A percentile compares a stretch with the other conserved stretches of the same genome.
Evolutionary conservation across 64 coral and sea anemone species (phyloP).

Genomic region (Dendronephthya gigantea): DNA sequence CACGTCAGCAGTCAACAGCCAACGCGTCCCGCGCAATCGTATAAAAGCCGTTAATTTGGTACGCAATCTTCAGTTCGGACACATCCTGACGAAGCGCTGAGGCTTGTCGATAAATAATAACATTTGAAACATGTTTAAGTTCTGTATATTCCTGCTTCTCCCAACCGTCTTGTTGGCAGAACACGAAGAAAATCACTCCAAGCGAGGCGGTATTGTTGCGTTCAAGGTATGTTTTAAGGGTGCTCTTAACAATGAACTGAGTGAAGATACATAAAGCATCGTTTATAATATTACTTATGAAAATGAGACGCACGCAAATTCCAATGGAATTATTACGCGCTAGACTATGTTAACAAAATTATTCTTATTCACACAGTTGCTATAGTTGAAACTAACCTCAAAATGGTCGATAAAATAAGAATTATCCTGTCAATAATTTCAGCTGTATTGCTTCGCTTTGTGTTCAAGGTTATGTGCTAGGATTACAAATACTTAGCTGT

Average conservation of each 20-base stretch:
- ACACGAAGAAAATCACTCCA: not conserved
- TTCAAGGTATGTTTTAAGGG: not conserved
- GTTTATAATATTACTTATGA: too few species aligned
- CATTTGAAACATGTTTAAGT: not conserved
- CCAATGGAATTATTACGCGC: too few species aligned
- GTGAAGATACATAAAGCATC: too few species aligned
- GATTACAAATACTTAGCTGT: not conserved
- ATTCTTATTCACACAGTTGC: too few species aligned
- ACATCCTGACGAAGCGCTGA: not conserved
- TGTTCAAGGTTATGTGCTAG: not conserved
- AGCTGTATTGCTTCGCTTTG: not conserved
- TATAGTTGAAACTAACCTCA: too few species aligned
- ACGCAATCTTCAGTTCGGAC: too few species aligned
- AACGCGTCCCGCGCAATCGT: too few species aligned
- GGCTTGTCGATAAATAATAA: not conserved
- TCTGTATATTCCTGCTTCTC: not conserved
- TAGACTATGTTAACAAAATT: too few species aligned
- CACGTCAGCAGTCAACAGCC: too few species aligned
- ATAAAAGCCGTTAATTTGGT: too few species aligned
- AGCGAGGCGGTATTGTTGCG: not conserved
- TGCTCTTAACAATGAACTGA: not conserved
- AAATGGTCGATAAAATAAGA: too few species aligned
- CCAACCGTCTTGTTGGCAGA: not conserved
- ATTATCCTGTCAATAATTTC: not conserved
- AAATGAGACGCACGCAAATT: too few species aligned